Evolutionary conservation across 1,140 invertebrate species (phyloP), one percentile per base, ranked within the genome.

Genomic region (Zaprionus africanus): DNA sequence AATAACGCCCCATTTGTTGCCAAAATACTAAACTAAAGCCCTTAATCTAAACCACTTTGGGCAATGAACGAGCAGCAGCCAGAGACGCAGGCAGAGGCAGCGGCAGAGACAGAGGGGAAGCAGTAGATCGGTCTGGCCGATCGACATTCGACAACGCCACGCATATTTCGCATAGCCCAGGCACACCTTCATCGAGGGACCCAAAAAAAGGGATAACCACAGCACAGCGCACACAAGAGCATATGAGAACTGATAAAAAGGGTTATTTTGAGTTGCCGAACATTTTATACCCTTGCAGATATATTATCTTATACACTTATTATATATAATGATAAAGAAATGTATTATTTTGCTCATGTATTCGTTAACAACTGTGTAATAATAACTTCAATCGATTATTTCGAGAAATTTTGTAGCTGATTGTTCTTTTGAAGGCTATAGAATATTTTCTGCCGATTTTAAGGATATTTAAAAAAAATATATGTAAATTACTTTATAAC

Each of bases 1-100:
- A 90, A 90, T 90, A 90, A 90, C 85, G 85, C 85, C 85, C 85
- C 67, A 65, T 81, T 81, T 81, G 58, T 65, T 68, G 67, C 43
- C 74, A 63, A 78, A 81, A 90, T 62, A 72, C 68, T 81, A 81
- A 69, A 58, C 76, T 79, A 80, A 90, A 90, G 81, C 85, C 85
- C 83, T 90, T 90, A 90, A 90, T 90, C 86, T 90, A 90, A 90
- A 90, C 82, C 86, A 90, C 86, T 90, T 90, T 85, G 85, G 81
- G 86, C 85, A 79, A 79, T 79, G 81, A 62, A 51, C 31, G 59
- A 15, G 31, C 38, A 43, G 65, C 43, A 34, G 9, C 56, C 41
- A 61, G 63, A 24, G 31, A 15, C 38, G 9, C 36, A 31, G 17
- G 9, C 46, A 22, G 17, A 24, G 31, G 9, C 46, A 22, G 17